phyloP scores from a whole-genome alignment of 1,140 invertebrate species.

The Anoplolepis gracilipes region DNA sequence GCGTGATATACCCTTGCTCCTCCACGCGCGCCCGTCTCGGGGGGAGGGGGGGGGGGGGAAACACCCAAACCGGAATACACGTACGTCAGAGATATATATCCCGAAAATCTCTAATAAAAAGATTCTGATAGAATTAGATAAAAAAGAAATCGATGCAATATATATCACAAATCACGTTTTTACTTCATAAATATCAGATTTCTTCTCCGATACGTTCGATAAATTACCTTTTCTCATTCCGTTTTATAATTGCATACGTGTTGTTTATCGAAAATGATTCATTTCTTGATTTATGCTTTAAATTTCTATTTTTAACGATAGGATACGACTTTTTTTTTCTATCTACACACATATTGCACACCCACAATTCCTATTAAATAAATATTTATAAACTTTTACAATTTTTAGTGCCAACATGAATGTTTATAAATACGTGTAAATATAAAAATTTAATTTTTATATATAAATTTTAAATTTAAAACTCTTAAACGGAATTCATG shows the following conservation, averaged over 20 bases:
- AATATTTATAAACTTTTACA: no score
- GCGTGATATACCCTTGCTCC: slow-evolving; percentile 24
- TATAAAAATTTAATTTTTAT: not conserved
- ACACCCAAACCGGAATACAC: not conserved
- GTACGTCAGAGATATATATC: slow-evolving; percentile 7
- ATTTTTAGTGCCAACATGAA: not conserved
- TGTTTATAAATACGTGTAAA: not conserved
- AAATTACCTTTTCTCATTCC: slow-evolving; percentile 31
- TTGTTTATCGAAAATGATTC: slow-evolving; percentile 4
- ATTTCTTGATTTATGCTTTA: slow-evolving; percentile 19
- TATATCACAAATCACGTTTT: slow-evolving; percentile 42
- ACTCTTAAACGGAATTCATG: no score
- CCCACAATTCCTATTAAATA: not conserved
- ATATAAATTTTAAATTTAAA: not conserved
- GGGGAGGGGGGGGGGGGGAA: slow-evolving; percentile 2
- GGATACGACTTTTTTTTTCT: not conserved
- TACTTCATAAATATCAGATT: slow-evolving; percentile 37
- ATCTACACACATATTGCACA: not conserved
- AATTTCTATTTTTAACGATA: slow-evolving; percentile 2
- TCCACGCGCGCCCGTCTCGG: slow-evolving; percentile 4
- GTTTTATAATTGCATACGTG: slow-evolving; percentile 20
- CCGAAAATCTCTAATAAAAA: slow-evolving; percentile 39
- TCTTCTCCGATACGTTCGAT: not conserved
- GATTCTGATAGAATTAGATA: slow-evolving; percentile 1
- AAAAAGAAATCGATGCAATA: slow-evolving; percentile 7